Percentiles rank a stretch among this genome's conserved stretches.
Evolutionary conservation across 2,888 invertebrate species (phyloP).

Genomic region (Oscheius sp.): DNA sequence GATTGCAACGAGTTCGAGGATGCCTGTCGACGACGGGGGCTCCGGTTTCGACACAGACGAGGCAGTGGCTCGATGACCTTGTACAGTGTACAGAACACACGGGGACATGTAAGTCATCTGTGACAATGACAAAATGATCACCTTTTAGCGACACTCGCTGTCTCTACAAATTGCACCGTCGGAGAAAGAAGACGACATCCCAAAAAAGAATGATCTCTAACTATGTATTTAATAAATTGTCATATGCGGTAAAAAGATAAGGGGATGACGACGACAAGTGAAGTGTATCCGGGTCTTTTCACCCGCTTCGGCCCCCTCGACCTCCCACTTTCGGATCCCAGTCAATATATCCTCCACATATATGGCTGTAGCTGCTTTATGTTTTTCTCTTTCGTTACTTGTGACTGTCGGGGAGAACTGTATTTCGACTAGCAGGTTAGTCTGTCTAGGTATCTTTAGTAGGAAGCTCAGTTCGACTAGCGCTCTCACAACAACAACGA

Average conservation of each 20-base stretch:
- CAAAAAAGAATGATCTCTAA: conserved; percentile 14
- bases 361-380: background rate
- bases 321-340: background rate
- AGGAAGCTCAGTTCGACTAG: background rate
- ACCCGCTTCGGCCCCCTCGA: background rate
- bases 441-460: background rate
- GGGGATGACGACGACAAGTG: background rate
- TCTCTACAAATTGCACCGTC: conserved; percentile 5
- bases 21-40: conserved; percentile 48
- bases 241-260: too few relatives aligned
- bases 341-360: background rate
- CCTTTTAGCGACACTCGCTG: conserved; percentile 17
- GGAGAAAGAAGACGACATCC: background rate
- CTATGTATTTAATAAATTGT: background rate
- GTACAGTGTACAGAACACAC: conserved; percentile 48
- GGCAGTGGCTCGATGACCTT: conserved; percentile 50
- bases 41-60: conserved; percentile 46
- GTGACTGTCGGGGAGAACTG: background rate
- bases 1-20: conserved; percentile 49
- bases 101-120: background rate
- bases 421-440: background rate
- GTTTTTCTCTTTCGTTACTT: background rate
- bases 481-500: background rate
- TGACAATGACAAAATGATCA: background rate
- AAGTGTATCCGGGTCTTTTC: background rate